These are phyloP conservation scores for Lepidotrigona ventralis DNA, from an alignment of 1,140 invertebrate species.

Conservation along the genomic window DNA sequence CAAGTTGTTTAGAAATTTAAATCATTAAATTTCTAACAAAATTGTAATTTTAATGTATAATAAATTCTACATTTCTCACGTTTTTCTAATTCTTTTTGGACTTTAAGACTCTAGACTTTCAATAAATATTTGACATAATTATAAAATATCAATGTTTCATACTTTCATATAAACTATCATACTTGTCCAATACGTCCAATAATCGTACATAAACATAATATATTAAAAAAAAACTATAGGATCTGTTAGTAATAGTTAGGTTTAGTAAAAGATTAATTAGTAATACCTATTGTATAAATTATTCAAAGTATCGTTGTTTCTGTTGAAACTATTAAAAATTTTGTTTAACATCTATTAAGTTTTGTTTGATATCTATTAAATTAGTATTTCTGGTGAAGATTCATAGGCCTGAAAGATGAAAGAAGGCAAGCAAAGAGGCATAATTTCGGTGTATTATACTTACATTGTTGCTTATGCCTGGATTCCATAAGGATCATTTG, in stretches of 20 bases:
- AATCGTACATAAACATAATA: not conserved
- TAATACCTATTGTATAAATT: not conserved
- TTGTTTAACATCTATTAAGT: not conserved
- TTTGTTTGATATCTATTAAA: not conserved
- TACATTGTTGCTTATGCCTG: conserved; percentile 78
- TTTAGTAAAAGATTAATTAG: not conserved
- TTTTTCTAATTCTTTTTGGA: too few relatives aligned
- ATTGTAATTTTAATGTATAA: not conserved
- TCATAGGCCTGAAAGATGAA: not conserved
- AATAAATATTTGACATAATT: too few relatives aligned
- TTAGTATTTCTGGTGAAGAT: not conserved
- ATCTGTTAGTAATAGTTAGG: not conserved
- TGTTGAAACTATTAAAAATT: not conserved
- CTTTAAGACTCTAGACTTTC: too few relatives aligned
- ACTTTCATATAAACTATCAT: not conserved
- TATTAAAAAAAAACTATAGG: not conserved
- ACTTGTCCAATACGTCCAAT: not conserved
- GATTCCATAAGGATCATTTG: conserved; percentile 80
- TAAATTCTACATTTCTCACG: not conserved
- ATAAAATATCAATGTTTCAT: not conserved
- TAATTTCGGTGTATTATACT: conserved; percentile 58
- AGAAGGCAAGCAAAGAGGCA: not conserved
- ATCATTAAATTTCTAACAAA: not conserved
- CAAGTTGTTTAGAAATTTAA: not conserved
- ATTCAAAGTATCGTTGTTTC: not conserved